These are phyloP conservation scores for Oryzias celebensis DNA, from an alignment of 2,113 vertebrate species.

Conservation along the genomic window DNA sequence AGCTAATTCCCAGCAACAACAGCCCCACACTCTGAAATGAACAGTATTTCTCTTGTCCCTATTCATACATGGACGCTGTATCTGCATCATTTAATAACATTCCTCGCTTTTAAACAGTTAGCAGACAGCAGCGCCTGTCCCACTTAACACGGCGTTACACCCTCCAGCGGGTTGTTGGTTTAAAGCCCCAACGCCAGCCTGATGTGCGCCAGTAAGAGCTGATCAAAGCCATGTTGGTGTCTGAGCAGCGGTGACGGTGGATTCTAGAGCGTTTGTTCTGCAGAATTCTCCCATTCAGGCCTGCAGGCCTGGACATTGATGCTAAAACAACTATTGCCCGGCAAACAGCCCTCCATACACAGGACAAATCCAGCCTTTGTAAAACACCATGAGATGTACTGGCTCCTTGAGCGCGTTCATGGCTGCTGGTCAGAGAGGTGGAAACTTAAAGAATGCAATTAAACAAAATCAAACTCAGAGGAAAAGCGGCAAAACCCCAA, in stretches of 20 bases:
- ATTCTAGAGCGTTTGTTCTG: slow-evolving; percentile 86
- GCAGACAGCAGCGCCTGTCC: slow-evolving; percentile 79
- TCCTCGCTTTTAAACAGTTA: slow-evolving; percentile 89
- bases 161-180: slow-evolving; percentile 82
- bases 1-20: slow-evolving; percentile 88
- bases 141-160: slow-evolving; percentile 44
- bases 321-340: slow-evolving; percentile 88
- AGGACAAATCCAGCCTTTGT: slow-evolving; percentile 72
- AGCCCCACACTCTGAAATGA: slow-evolving; percentile 88
- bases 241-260: slow-evolving; percentile 81
- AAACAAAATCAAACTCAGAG: slow-evolving; percentile 60
- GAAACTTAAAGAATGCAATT: slow-evolving; percentile 68
- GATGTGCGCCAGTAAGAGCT: slow-evolving; percentile 91
- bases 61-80: slow-evolving; percentile 84
- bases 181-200: slow-evolving; percentile 95
- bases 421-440: slow-evolving; percentile 66
- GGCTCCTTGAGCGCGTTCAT: slow-evolving; percentile 60
- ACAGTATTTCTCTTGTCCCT: slow-evolving; percentile 95
- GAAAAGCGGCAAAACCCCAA: slow-evolving; percentile 36
- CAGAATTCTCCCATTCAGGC: slow-evolving; percentile 80
- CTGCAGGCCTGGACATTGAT: slow-evolving; percentile 84
- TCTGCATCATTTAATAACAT: slow-evolving; percentile 93
- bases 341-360: slow-evolving; percentile 75
- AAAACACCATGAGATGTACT: slow-evolving; percentile 57
- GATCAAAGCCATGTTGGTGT: slow-evolving; percentile 91